Evolutionary conservation across 2,888 invertebrate species (phyloP), one percentile per base, ranked within the genome.

Genomic region (Latheticus oryzae): DNA sequence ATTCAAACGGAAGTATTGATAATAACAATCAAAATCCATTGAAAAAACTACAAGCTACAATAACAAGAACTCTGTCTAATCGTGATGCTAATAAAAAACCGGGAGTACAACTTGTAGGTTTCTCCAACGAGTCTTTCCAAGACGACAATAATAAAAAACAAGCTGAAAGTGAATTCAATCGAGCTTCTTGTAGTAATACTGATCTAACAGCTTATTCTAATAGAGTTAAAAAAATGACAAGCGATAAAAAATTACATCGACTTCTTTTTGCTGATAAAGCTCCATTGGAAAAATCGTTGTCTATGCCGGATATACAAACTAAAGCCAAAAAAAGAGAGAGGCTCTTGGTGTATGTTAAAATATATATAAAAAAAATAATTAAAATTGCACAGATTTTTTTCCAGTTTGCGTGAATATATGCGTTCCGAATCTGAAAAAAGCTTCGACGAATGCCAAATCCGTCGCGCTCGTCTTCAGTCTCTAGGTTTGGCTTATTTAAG

Each of bases 241-340:
- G 80, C 1, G 84, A 85, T 43, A 81, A 78, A 52, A 81, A 79
- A 64, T 67, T 84, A 2, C 73, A 71, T 30, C 62, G 65, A 16
- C 52, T 73, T 3, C 55, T 73, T n/a, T 72, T 73, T 37, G 60
- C 69, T 3, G 40, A 59, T 17, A 77, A 77, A 62, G 84, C 84
- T 4, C 87, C 89, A 0, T 74, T 93, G 33, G 90, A 91, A 72
- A 93, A 93, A 75, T 91, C 92, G 0, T 79, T 87, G 8, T 93
- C 93, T 0, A 87, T 93, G 87, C 93, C 93, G 0, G 91, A 93
- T 69, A 90, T 93, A 68, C 88, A 90, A 69, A 88, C 86, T 23
- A 87, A 86, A 67, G 82, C 82, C 1, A 91, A 90, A 76, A 90
- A 87, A 70, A 81, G 85, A 42, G 87, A 89, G 67, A 79, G 89